Evolutionary conservation across 2,888 invertebrate species (phyloP).

Genomic region (Melanostoma scalare): DNA sequence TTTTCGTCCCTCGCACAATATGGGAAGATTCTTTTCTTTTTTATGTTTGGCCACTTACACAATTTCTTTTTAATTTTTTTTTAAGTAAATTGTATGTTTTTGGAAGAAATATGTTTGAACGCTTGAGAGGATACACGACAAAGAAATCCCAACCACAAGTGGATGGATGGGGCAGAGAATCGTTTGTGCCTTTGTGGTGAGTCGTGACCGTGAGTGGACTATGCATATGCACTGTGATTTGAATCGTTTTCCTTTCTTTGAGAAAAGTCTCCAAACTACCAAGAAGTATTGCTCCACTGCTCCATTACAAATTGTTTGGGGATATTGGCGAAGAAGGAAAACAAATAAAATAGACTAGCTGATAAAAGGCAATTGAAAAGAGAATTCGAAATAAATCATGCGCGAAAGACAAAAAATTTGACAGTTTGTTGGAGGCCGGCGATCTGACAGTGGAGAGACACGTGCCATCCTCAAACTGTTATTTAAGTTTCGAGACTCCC

Average conservation of each 20-base stretch:
- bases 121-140: background rate
- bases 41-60: constrained; percentile 4
- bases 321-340: background rate
- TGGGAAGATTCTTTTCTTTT: constrained; percentile 11
- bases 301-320: background rate
- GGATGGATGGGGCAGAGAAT: constrained; percentile 16
- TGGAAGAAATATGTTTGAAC: background rate
- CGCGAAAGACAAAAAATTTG: constrained; percentile 7
- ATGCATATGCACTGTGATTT: constrained; percentile 7
- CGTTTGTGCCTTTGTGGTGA: background rate
- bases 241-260: constrained; percentile 25
- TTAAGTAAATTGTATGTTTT: constrained; percentile 4
- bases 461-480: constrained; percentile 7
- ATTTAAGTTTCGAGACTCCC: background rate
- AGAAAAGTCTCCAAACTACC: constrained; percentile 2
- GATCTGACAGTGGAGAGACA: constrained; percentile 27
- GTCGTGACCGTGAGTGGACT: background rate
- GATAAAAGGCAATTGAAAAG: constrained; percentile 6
- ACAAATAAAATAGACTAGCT: background rate
- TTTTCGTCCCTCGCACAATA: constrained; percentile 27
- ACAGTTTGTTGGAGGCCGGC: background rate
- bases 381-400: constrained; percentile 6
- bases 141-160: background rate
- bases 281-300: no score
- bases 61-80: constrained; percentile 2